Base-by-base conservation (phyloP, 92 coral and sea anemone species). In the Zoanthus solanderi region DNA sequence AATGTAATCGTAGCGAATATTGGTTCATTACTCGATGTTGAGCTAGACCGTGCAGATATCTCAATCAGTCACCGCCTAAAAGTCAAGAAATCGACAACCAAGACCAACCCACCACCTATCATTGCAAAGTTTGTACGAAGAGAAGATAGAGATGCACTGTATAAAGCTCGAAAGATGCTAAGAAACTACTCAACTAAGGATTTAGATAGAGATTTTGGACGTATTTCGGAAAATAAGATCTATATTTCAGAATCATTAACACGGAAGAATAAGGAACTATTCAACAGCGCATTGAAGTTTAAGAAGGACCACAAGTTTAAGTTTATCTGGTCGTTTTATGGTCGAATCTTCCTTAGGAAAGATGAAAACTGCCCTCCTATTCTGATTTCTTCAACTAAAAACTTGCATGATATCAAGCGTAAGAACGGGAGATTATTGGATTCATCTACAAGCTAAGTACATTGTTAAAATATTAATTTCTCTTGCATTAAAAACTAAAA, bases 201-300 rank as follows among this genome's bases (percentile, higher is more conserved):
- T 68, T 78, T 83, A 67, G 42, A 37, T 37, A 4, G 42, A 37
- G 2, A 37, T 37, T 37, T 37, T 37, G 87, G 79, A 16, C 68
- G 0, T 60, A 83, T 29, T 46, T 60, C 18, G 37, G 68, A 42
- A 44, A 83, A 83, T 42, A 0, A n/a, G 68, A 83, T 83, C 46
- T 83, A 61, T 79, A 68, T 83, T 16, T 31, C 87, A 34, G 87
- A 83, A 60, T 67, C 34, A 67, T 68, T 83, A 56, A 83, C 87
- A 13, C 79, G 67, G 74, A 28, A 47, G 17, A 83, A 83, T 61
- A 37, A 60, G 68, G 87, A 83, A 32, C 30, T 83, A 23, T 83
- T 83, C 46, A 61, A 47, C 32, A 60, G 6, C 14, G 68, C 79
- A 23, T 42, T 83, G 54, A 83, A 83, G 66, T 32, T 60, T 16